These are phyloP conservation scores for Euplexia lucipara DNA, from an alignment of 2,888 invertebrate species.

Conservation along the genomic window DNA sequence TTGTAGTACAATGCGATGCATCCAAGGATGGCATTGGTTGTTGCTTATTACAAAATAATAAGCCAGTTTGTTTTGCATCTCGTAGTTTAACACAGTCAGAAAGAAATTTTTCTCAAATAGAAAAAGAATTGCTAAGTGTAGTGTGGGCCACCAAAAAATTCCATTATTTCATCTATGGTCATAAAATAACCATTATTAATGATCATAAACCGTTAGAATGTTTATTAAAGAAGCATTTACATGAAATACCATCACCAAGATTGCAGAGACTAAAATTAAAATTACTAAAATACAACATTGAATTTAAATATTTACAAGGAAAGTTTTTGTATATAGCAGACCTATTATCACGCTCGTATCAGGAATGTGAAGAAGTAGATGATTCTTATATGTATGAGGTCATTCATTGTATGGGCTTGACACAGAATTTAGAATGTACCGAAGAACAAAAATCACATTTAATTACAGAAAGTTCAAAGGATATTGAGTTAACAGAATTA, in stretches of 20 bases:
- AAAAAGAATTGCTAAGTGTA: conserved; percentile 75
- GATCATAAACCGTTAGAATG: conserved; percentile 73
- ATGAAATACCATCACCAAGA: conserved; percentile 49
- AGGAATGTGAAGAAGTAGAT: no score
- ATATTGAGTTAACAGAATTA: no score
- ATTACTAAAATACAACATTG: conserved; percentile 63
- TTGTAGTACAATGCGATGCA: conserved; percentile 45
- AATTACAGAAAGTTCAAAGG: no score
- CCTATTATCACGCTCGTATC: no score
- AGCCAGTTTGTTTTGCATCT: no score
- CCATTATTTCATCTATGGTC: conserved; percentile 27
- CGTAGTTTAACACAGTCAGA: conserved; percentile 36
- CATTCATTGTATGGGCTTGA: conserved; percentile 51
- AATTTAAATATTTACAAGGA: conserved; percentile 63
- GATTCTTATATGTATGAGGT: conserved; percentile 28
- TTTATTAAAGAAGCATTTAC: conserved; percentile 64
- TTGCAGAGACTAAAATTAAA: conserved; percentile 68
- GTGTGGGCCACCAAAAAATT: conserved; percentile 67
- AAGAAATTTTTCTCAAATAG: conserved; percentile 69
- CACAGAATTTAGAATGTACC: conserved; percentile 44
- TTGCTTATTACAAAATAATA: conserved; percentile 49
- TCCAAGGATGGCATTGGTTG: conserved; percentile 40
- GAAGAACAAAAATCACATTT: conserved; percentile 28
- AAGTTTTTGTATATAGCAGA: conserved; percentile 67
- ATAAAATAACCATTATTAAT: no score